Base-by-base conservation (phyloP, 2,888 invertebrate genomes). In the Camptogramma bilineatum region DNA sequence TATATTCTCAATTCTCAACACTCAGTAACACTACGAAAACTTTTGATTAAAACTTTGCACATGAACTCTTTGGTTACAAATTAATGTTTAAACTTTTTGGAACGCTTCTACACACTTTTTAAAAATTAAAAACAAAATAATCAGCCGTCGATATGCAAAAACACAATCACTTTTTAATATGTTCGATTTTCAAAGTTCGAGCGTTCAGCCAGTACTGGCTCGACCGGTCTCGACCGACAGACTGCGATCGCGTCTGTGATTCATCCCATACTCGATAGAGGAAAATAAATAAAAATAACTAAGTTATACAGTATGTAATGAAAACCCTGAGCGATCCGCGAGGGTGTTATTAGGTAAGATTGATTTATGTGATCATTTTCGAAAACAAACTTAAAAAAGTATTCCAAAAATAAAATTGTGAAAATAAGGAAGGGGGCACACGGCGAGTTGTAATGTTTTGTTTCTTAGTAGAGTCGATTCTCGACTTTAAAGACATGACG, bases 241-340 rank as follows among this genome's bases (percentile, higher is more conserved):
- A 90, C 90, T 90, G 87, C 68, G 65, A 66, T 63, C 53, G 62
- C 63, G 44, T 54, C 39, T 28, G 52, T 90, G 91, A 90, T 85
- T 91, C 91, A 90, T 90, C 88, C 83, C 82, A 82, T 83, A 57
- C 28, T 55, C 50, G 47, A 72, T 75, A 78, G 79, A 84, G 80
- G 80, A 79, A 83, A 84, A 83, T 80, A 79, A 76, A 70, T 69
- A 75, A 73, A 78, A 79, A 79, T 77, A 75, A 76, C 53, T 57
- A 39, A 13, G 34, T 39, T n/a, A 39, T 39, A 39, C 13, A 57
- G 52, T 57, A 53, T 65, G 70, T 39, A 61, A 48, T 56, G 51
- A 39, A 39, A n/a, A n/a, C n/a, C n/a, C 42, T 48, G n/a, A 19
- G 17, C 52, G 13, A n/a, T 13, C 3, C 7, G 28, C 7, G 28